Evolutionary conservation across 2,113 vertebrate species (phyloP).

Genomic region (Hyaena hyaena): DNA sequence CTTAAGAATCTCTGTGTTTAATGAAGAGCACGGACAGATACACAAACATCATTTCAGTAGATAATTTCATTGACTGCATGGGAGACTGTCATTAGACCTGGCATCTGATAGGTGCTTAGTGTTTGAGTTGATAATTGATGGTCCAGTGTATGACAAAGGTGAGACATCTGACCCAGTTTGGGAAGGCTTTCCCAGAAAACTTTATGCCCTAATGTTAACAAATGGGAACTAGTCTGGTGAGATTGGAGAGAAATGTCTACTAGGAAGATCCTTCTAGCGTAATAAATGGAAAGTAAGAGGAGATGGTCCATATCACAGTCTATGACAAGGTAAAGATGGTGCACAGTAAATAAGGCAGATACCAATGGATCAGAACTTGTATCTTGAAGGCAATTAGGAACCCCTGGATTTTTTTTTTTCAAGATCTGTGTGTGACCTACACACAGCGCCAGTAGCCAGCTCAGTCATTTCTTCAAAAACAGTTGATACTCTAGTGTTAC

Average conservation of each 20-base stretch:
- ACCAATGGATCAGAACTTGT: background rate
- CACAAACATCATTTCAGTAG: background rate
- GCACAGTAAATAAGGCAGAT: background rate
- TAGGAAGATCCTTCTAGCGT: background rate
- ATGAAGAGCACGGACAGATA: background rate
- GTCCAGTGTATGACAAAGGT: background rate
- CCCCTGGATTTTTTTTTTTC: background rate
- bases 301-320: background rate
- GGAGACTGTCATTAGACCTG: background rate
- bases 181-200: background rate
- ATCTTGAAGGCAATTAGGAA: background rate
- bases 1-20: background rate
- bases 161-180: background rate
- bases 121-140: background rate
- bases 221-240: background rate
- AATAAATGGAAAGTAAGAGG: background rate
- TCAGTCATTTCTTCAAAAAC: background rate
- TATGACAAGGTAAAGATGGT: background rate
- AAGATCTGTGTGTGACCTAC: background rate
- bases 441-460: background rate
- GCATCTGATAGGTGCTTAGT: background rate
- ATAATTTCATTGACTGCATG: background rate
- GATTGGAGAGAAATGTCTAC: background rate
- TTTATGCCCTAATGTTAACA: background rate
- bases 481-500: background rate